Conservation (phyloP, 2,888 invertebrate species). For the Malthinus seriepunctatus region DNA sequence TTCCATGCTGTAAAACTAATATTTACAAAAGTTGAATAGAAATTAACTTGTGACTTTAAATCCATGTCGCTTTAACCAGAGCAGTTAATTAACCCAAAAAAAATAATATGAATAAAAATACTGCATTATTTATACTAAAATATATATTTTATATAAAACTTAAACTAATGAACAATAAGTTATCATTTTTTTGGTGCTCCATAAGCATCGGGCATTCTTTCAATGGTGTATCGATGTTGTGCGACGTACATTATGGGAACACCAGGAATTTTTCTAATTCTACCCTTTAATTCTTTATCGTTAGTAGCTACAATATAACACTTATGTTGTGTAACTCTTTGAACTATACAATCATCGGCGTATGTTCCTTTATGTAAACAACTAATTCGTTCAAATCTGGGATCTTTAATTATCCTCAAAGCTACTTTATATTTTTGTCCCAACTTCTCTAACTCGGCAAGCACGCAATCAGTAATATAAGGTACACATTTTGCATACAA, state of each 20-base stretch:
- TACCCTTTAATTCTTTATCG: conserved; percentile 93
- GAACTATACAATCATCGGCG: conserved; percentile 97
- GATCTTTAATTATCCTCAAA: conserved; percentile 90
- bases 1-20: too few relatives aligned
- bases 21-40: too few relatives aligned
- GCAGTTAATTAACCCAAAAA: too few relatives aligned
- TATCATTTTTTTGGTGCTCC: conserved; percentile 78
- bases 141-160: too few relatives aligned
- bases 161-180: not conserved
- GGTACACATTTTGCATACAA: conserved; percentile 98
- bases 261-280: conserved; percentile 97
- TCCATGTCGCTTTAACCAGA: too few relatives aligned
- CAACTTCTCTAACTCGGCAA: conserved; percentile 96
- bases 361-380: conserved; percentile 98
- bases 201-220: conserved; percentile 99
- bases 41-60: too few relatives aligned
- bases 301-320: conserved; percentile 99
- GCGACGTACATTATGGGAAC: conserved; percentile 98
- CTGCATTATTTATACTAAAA: too few relatives aligned
- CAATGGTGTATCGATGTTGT: conserved; percentile 91
- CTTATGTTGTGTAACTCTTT: conserved; percentile 96
- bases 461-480: conserved; percentile 97
- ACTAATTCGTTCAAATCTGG: conserved; percentile 87
- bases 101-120: too few relatives aligned
- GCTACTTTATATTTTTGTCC: conserved; percentile 95